These are phyloP conservation scores for Theropithecus gelada DNA, from an alignment of 2,113 vertebrate species.

Conservation along the genomic window DNA sequence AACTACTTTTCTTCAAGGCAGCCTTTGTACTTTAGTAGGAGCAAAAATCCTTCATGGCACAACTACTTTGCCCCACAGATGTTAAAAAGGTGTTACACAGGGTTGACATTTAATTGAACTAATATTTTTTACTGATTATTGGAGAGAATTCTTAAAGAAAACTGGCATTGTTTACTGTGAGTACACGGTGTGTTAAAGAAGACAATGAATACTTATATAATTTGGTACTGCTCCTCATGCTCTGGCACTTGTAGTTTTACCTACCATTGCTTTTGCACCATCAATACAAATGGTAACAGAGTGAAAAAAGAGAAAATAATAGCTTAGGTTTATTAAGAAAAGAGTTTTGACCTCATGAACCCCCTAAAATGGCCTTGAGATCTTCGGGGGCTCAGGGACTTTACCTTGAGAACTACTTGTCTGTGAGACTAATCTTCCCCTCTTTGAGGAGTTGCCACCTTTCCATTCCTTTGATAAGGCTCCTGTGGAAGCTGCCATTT, in stretches of 20 bases:
- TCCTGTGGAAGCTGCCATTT: background rate
- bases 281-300: background rate
- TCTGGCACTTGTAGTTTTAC: background rate
- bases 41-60: background rate
- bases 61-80: background rate
- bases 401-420: background rate
- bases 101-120: background rate
- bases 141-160: background rate
- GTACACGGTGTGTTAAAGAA: background rate
- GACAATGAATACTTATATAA: background rate
- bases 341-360: background rate
- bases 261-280: background rate
- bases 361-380: background rate
- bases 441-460: background rate
- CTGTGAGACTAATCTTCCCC: background rate
- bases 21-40: background rate
- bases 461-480: background rate
- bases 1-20: background rate
- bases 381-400: accelerated
- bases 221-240: background rate
- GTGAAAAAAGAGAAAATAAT: background rate
- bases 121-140: background rate
- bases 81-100: background rate
- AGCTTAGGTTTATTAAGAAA: background rate
- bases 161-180: background rate